Evolutionary conservation across 1,140 invertebrate species (phyloP).

Genomic region (Lutraria rhynchaena): DNA sequence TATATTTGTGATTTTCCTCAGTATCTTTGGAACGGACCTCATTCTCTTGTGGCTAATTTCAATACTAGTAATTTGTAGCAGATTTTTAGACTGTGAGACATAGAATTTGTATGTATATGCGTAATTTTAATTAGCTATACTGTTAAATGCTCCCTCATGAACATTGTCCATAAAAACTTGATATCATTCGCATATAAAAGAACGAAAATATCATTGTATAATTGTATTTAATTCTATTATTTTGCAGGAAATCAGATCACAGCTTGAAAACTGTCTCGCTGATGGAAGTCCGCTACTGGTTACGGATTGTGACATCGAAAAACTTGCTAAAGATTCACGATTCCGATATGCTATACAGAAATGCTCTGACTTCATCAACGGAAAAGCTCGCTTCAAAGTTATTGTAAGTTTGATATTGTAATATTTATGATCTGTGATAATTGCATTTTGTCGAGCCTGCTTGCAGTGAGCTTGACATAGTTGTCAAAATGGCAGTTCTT

Average conservation of each 20-base stretch:
- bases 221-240: too few relatives aligned
- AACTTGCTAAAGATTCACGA: slow-evolving; percentile 72
- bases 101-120: too few relatives aligned
- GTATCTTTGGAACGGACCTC: too few relatives aligned
- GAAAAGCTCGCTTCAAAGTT: slow-evolving; percentile 79
- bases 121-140: too few relatives aligned
- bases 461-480: too few relatives aligned
- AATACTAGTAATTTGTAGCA: neutral
- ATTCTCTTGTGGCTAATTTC: neutral
- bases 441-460: too few relatives aligned
- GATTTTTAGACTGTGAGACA: too few relatives aligned
- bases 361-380: slow-evolving; percentile 76
- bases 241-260: slow-evolving; percentile 79
- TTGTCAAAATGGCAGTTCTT: too few relatives aligned
- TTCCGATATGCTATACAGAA: slow-evolving; percentile 75
- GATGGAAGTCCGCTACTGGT: slow-evolving; percentile 79
- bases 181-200: too few relatives aligned
- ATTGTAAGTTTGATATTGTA: slow-evolving; percentile 72
- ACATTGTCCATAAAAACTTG: too few relatives aligned
- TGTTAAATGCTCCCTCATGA: too few relatives aligned
- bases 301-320: slow-evolving; percentile 78
- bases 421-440: neutral
- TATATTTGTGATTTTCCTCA: slow-evolving; percentile 1
- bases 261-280: slow-evolving; percentile 80
- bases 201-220: too few relatives aligned